Evolutionary conservation across 2,888 invertebrate genomes (phyloP).

Genomic region (Melitaea athalia): DNA sequence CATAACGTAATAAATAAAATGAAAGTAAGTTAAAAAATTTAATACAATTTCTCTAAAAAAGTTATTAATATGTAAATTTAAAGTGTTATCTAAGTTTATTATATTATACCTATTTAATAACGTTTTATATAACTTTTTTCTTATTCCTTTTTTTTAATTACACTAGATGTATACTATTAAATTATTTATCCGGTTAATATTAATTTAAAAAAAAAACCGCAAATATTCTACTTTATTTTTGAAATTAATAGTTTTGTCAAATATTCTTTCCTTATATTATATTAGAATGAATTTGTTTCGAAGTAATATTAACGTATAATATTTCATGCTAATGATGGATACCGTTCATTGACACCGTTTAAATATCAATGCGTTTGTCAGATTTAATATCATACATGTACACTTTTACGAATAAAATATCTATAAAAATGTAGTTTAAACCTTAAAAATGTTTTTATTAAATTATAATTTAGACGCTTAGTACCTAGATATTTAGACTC

Average conservation of each 20-base stretch:
- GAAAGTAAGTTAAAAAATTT: no score
- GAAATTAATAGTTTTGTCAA: background rate
- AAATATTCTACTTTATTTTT: background rate
- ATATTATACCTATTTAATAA: no score
- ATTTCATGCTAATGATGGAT: slow-evolving; percentile 31
- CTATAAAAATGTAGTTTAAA: background rate
- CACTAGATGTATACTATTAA: no score
- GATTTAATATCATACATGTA: slow-evolving; percentile 9
- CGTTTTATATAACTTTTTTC: no score
- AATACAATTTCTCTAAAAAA: no score
- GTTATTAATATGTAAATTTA: no score
- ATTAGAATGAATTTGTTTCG: slow-evolving; percentile 21
- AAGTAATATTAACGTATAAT: slow-evolving; percentile 27
- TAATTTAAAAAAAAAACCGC: no score
- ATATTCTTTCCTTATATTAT: slow-evolving; percentile 2
- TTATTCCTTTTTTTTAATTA: no score
- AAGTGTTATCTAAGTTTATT: no score
- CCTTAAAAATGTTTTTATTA: background rate
- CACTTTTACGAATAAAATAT: background rate
- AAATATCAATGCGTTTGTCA: slow-evolving; percentile 9
- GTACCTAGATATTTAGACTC: background rate
- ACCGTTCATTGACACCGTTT: slow-evolving; percentile 33
- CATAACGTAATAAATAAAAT: no score
- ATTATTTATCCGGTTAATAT: no score
- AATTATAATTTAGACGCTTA: background rate